Base-by-base conservation (phyloP, 2,888 invertebrate genomes). In the Hydroisotoma schaefferi region DNA sequence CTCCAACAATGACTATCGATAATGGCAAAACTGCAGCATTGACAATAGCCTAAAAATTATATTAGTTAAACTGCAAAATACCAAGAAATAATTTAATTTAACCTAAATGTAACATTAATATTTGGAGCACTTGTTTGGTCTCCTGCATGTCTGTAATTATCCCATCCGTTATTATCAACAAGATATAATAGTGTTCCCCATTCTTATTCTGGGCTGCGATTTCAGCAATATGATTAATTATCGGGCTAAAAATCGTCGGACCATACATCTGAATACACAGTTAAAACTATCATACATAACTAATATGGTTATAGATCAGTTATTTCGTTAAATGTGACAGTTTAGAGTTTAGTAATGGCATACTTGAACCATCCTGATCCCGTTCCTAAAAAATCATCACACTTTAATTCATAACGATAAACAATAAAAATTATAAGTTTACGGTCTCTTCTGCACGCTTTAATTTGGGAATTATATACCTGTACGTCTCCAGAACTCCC, bases 1-100 rank as follows among this genome's bases (percentile, higher is more conserved):
- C 65, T 37, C 82, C 82, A 40, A 84, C 78, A 59, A 84, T 84
- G 60, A 84, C 83, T 55, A 84, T 82, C 1, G 83, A 83, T 74
- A 84, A 75, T 0, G 84, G 83, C 26, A 83, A 75, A 18, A 70
- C 70, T 6, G 82, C 80, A 4, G 83, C 82, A 75, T 80, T 72
- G 22, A 77, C 75, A 33, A 80, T 73, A 63, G 80, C 80, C 80
- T 67, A 23, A 1, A 27, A 67, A 44, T n/a, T 66, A 40, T 6
- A 51, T 29, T 15, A 43, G 8, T 18, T 6, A 43, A 18, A 15
- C 6, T 43, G 20, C 18, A 43, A 43, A 43, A n/a, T n/a, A n/a
- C n/a, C n/a, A n/a, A n/a, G n/a, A n/a, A n/a, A n/a, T n/a, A n/a
- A n/a, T n/a, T n/a, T n/a, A n/a, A n/a, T n/a, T 8, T 10, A 33